phyloP scores from a whole-genome alignment of 2,113 vertebrate species.

The Hemichromis elongatus region DNA sequence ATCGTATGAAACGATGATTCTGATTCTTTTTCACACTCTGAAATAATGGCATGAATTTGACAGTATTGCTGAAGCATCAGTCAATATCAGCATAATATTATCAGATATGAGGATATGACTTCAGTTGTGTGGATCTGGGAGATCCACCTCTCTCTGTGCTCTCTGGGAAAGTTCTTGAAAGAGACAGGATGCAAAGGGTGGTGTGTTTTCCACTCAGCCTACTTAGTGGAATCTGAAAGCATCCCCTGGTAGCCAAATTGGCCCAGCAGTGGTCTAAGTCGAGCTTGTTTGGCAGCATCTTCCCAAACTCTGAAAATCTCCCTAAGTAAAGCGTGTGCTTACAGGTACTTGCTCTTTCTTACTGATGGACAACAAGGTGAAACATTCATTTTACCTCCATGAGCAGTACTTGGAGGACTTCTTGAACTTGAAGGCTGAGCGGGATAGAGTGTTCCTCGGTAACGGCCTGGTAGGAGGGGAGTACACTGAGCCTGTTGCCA shows the following conservation, averaged over 20 bases:
- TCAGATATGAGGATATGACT: neutral
- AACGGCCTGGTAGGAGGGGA: slow-evolving; percentile 94
- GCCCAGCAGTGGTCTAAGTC: neutral
- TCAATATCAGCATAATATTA: neutral
- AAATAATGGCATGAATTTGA: neutral
- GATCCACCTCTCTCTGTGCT: neutral
- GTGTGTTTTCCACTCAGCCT: neutral
- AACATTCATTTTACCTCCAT: slow-evolving; percentile 77
- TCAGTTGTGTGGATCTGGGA: neutral
- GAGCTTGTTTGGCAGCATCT: neutral
- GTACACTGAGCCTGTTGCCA: slow-evolving; percentile 98
- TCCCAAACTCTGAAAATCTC: neutral
- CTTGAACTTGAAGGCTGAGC: slow-evolving; percentile 99
- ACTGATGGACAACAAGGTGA: neutral
- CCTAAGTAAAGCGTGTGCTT: neutral
- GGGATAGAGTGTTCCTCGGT: slow-evolving; percentile 93
- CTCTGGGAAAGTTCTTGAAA: neutral
- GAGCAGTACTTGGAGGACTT: slow-evolving; percentile 98
- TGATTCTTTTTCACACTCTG: neutral
- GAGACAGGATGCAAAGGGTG: neutral
- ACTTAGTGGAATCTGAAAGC: neutral
- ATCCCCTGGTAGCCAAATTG: neutral
- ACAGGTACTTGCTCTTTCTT: neutral
- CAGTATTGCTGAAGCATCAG: neutral
- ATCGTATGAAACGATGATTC: neutral